Base-by-base conservation (phyloP, 2,797 vertebrate genomes). In the Pseudomugil gertrudae region DNA sequence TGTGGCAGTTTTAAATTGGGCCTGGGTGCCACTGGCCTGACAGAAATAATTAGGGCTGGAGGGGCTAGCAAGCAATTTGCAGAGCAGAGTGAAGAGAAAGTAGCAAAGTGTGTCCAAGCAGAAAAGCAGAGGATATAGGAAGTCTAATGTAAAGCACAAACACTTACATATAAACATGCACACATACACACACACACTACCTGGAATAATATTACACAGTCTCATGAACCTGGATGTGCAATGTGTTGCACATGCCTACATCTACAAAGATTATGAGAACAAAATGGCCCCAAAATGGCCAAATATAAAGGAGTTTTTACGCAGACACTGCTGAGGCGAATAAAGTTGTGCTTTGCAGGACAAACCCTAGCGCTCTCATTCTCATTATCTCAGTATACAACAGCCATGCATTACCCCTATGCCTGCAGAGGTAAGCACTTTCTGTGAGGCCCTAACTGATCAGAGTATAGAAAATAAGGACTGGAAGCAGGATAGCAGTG, bases 41-140 rank as follows among this genome's bases (percentile, higher is more conserved):
- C 89, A 90, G 86, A 89, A 90, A 91, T 89, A 92, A 92, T 92
- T 90, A 91, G 88, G 78, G 79, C 90, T 90, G 79, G 85, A 89
- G 87, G 88, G 90, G 74, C 84, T 76, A 82, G 84, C 76, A 84
- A n/a, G 84, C 83, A 90, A 91, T 90, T 91, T 93, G 78, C 87
- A 83, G 85, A 81, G 82, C 62, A 69, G 78, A 75, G 83, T 48
- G 11, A 84, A 86, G 45, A 59, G 63, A 84, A 73, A 81, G 63
- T 69, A 83, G 75, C 74, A 66, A 69, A 81, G 76, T 81, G 74
- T 87, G 82, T 80, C 85, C 77, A 72, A 83, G 83, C 83, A 80
- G 86, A 86, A 83, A 86, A 85, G 75, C 79, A 80, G 76, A 84
- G 80, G 84, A 89, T 89, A 90, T 82, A 78, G 77, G 75, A 84